A percentile compares a stretch with the other conserved stretches of the same genome.
These are phyloP conservation scores for Eulithis prunata DNA, from an alignment of 2,888 invertebrate genomes.

Conservation along the genomic window DNA sequence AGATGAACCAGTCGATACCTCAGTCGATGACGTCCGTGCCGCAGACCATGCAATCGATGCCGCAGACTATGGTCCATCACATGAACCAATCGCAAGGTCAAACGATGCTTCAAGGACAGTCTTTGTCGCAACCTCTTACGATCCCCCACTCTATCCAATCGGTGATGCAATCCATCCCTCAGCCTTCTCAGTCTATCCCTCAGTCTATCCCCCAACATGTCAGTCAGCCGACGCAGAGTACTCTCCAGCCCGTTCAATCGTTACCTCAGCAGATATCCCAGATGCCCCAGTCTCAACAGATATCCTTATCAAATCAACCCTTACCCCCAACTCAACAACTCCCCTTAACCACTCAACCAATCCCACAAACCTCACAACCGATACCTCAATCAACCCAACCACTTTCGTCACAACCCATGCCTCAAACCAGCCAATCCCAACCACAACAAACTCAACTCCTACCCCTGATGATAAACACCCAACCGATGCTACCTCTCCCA, in stretches of 20 bases:
- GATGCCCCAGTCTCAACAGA: slow-evolving; percentile 41
- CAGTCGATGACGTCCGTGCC: slow-evolving; percentile 50
- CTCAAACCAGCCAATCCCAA: slow-evolving; percentile 45
- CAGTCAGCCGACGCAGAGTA: slow-evolving; percentile 35
- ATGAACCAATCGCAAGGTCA: slow-evolving; percentile 28
- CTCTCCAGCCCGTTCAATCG: slow-evolving; percentile 30
- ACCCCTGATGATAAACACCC: slow-evolving; percentile 25
- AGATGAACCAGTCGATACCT: slow-evolving; percentile 45
- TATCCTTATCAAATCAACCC: slow-evolving; percentile 29
- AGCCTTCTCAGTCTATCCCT: slow-evolving; percentile 41
- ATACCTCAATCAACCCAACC: slow-evolving; percentile 40
- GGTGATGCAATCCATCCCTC: slow-evolving; percentile 31
- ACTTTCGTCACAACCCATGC: slow-evolving; percentile 42
- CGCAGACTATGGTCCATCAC: slow-evolving; percentile 42
- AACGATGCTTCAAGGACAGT: slow-evolving; percentile 30
- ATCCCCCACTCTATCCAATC: slow-evolving; percentile 40
- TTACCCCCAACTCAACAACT: slow-evolving; percentile 40
- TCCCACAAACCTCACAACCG: slow-evolving; percentile 34
- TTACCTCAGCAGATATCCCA: slow-evolving; percentile 36
- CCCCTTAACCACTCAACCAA: slow-evolving; percentile 32
- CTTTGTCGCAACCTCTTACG: slow-evolving; percentile 27
- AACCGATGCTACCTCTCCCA: slow-evolving; percentile 29
- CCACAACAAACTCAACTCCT: slow-evolving; percentile 23
- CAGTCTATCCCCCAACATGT: slow-evolving; percentile 44
- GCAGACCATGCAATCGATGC: slow-evolving; percentile 51